Percentiles rank a stretch among this genome's conserved stretches.
phyloP scores from a whole-genome alignment of 1,140 invertebrate genomes.

The Drosophila trapezifrons region DNA sequence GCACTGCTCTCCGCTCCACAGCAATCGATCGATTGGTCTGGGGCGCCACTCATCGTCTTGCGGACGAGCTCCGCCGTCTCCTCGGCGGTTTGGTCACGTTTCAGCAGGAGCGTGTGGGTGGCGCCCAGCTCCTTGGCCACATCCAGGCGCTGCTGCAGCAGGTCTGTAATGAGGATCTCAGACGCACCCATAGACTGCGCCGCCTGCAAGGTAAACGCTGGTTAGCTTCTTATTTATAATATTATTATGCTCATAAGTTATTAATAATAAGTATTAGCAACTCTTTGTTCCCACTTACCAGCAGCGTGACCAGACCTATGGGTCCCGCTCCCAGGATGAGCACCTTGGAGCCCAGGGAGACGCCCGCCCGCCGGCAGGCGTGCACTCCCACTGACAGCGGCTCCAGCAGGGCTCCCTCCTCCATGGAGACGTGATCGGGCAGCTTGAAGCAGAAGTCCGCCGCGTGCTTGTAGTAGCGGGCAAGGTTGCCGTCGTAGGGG shows the following conservation, averaged over 20 bases:
- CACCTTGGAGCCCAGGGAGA: slow-evolving; percentile 89
- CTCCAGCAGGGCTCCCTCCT: slow-evolving; percentile 97
- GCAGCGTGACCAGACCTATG: slow-evolving; percentile 93
- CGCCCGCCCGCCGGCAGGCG: slow-evolving; percentile 92
- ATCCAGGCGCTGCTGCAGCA: slow-evolving; percentile 89
- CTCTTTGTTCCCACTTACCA: slow-evolving; percentile 86
- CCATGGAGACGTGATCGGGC: slow-evolving; percentile 94
- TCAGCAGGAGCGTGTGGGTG: slow-evolving; percentile 88
- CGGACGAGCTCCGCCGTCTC: slow-evolving; percentile 87
- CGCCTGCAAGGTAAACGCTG: slow-evolving; percentile 14
- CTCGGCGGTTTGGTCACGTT: slow-evolving; percentile 85
- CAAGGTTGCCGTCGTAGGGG: slow-evolving; percentile 93
- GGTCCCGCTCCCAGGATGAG: slow-evolving; percentile 96
- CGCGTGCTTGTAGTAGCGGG: slow-evolving; percentile 93
- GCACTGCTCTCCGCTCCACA: slow-evolving; percentile 92
- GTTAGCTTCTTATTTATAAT: background rate
- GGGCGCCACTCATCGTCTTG: slow-evolving; percentile 87
- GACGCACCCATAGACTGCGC: slow-evolving; percentile 96
- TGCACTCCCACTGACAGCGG: slow-evolving; percentile 97
- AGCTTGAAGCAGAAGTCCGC: slow-evolving; percentile 97
- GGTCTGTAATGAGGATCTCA: slow-evolving; percentile 93
- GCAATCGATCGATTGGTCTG: slow-evolving; percentile 94
- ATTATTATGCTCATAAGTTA: background rate
- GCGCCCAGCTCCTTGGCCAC: slow-evolving; percentile 94
- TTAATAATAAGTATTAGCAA: too few relatives aligned